Conservation (phyloP, 2,113 vertebrate species). For the Burhinus oedicnemus region DNA sequence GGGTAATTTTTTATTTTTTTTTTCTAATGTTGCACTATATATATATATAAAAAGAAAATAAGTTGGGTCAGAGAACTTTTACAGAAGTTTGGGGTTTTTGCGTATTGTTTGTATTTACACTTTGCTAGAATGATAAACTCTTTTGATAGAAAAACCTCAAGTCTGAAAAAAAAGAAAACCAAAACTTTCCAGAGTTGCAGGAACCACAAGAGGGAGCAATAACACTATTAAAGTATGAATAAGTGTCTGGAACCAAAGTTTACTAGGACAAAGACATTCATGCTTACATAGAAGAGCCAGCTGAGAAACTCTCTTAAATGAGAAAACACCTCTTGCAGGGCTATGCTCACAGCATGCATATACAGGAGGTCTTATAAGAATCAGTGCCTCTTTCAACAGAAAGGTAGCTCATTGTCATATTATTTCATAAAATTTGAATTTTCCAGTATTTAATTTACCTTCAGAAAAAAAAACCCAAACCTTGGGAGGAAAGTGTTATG, state of each 20-base stretch:
- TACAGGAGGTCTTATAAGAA: background rate
- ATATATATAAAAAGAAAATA: background rate
- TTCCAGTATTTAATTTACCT: background rate
- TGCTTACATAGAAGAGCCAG: background rate
- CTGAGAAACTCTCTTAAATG: background rate
- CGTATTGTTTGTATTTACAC: background rate
- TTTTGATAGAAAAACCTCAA: background rate
- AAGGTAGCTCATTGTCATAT: background rate
- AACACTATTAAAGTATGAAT: background rate
- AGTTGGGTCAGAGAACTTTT: background rate
- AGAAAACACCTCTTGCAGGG: background rate
- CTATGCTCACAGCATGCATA: background rate
- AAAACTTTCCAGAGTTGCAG: background rate
- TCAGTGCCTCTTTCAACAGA: background rate
- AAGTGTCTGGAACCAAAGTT: background rate
- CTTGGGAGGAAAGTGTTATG: background rate
- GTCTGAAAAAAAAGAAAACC: background rate
- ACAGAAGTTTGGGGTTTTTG: background rate
- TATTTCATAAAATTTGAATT: background rate
- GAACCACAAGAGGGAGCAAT: constrained; percentile 52
- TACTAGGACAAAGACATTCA: background rate
- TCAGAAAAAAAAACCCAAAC: background rate
- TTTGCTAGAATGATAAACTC: background rate
- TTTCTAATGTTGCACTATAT: background rate
- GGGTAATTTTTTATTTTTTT: no score